These are phyloP conservation scores for Myotis planiceps DNA, from an alignment of 2,797 vertebrate species.

Conservation along the genomic window DNA sequence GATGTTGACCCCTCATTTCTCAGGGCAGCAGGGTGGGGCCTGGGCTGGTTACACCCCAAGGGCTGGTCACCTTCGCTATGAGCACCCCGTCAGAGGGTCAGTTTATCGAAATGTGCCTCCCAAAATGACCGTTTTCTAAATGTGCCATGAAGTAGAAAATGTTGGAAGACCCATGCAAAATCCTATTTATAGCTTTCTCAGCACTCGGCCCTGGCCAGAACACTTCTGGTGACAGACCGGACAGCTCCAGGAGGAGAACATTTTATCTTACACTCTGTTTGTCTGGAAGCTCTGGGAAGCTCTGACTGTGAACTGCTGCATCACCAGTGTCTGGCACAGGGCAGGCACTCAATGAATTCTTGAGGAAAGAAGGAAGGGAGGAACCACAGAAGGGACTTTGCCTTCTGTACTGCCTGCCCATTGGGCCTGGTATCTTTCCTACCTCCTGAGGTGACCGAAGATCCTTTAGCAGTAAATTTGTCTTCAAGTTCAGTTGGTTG, in stretches of 20 bases:
- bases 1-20: not conserved
- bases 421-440: constrained; percentile 46
- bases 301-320: not conserved
- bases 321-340: not conserved
- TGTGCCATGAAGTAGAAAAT: not conserved
- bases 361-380: not conserved
- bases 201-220: not conserved
- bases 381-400: not conserved
- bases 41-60: not conserved
- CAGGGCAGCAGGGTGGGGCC: not conserved
- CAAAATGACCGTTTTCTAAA: not conserved
- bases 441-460: constrained; percentile 92
- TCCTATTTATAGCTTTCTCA: not conserved
- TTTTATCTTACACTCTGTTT: not conserved
- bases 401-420: rapidly evolving
- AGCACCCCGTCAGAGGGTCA: not conserved
- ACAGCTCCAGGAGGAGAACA: not conserved
- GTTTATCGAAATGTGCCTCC: not conserved
- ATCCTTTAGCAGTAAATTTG: constrained; percentile 92
- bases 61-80: too few relatives aligned
- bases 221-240: not conserved
- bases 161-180: not conserved
- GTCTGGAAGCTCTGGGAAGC: not conserved
- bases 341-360: not conserved
- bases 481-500: constrained; percentile 92